Evolutionary conservation across 2,797 vertebrate genomes (phyloP).

Genomic region (Crocidura indochinensis): DNA sequence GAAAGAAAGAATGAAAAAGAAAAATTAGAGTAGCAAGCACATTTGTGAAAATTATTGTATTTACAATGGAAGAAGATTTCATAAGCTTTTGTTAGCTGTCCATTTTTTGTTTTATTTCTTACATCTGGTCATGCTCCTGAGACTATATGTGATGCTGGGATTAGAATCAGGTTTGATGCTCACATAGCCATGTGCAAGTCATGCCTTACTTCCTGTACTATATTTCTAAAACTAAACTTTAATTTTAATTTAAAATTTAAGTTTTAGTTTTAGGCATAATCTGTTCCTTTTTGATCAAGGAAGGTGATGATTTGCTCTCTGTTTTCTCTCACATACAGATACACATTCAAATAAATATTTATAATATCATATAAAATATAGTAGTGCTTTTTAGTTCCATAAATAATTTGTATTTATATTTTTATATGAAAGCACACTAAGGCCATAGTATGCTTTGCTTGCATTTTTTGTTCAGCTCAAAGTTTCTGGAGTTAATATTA

Average conservation of each 20-base stretch:
- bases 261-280: conserved; percentile 22
- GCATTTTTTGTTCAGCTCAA: not conserved
- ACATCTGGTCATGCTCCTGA: too few species aligned
- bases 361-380: not conserved
- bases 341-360: not conserved
- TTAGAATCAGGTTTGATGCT: too few species aligned
- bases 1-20: too few species aligned
- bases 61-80: too few species aligned
- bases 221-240: not conserved
- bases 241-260: not conserved
- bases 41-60: too few species aligned
- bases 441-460: not conserved
- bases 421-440: not conserved
- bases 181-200: too few species aligned
- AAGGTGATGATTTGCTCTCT: not conserved
- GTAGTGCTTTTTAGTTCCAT: not conserved
- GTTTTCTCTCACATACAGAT: not conserved
- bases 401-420: not conserved
- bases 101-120: conserved; percentile 26
- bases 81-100: too few species aligned
- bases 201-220: too few species aligned
- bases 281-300: conserved; percentile 21
- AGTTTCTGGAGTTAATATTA: not conserved
- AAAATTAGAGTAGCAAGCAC: too few species aligned
- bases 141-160: too few species aligned